Evolutionary conservation across 2,797 vertebrate species (phyloP).

Genomic region (Hylomyscus alleni): DNA sequence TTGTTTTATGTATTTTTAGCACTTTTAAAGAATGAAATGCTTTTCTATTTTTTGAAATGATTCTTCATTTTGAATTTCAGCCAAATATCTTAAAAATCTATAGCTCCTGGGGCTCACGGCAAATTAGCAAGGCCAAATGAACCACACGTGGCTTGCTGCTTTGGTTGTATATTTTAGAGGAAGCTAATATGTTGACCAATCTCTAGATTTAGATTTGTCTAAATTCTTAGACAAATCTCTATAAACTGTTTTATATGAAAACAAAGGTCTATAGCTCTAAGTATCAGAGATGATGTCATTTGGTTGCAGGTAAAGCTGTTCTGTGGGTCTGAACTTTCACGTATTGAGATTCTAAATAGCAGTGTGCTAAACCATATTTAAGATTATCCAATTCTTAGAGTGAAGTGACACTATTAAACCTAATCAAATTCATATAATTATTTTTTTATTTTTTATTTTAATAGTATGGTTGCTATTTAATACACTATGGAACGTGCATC

Average conservation of each 20-base stretch:
- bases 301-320: constrained; percentile 71
- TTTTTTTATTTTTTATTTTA: constrained; percentile 42
- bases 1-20: constrained; percentile 82
- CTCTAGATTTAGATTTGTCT: too few relatives aligned
- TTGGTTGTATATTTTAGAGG: constrained; percentile 81
- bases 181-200: constrained; percentile 84
- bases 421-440: not conserved
- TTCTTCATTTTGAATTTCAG: constrained; percentile 81
- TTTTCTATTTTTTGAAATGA: constrained; percentile 84
- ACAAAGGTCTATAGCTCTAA: constrained; percentile 82
- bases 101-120: constrained; percentile 77
- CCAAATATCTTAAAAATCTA: constrained; percentile 76
- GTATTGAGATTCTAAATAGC: constrained; percentile 66
- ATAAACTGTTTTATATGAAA: constrained; percentile 81
- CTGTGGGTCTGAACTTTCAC: constrained; percentile 66
- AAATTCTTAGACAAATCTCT: constrained; percentile 83
- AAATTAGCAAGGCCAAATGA: constrained; percentile 82
- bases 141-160: constrained; percentile 75
- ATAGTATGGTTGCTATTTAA: constrained; percentile 28
- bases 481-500: not conserved
- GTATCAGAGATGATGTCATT: constrained; percentile 81
- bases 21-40: constrained; percentile 85
- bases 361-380: constrained; percentile 47
- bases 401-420: constrained; percentile 31
- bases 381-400: constrained; percentile 44